These are phyloP conservation scores for Takifugu bimaculatus DNA, from an alignment of 2,113 vertebrate species.

Conservation along the genomic window DNA sequence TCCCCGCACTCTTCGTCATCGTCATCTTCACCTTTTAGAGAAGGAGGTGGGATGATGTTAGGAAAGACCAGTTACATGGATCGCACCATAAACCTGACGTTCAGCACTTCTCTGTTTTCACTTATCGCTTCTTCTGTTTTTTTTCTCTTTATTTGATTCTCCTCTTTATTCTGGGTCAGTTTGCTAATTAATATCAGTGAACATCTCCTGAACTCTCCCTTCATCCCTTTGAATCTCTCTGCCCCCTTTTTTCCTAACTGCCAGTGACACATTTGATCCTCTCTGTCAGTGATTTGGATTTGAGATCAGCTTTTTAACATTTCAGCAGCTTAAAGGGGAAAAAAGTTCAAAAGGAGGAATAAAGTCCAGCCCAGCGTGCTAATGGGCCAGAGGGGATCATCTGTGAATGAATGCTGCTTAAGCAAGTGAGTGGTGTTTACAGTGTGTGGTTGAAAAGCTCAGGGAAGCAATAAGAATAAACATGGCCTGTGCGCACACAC, in stretches of 20 bases:
- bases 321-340: no score
- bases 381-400: no score
- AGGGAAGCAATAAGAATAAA: not conserved
- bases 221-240: conserved; percentile 19
- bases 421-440: no score
- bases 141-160: not conserved
- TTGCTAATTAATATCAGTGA: conserved; percentile 29
- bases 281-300: no score
- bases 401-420: no score
- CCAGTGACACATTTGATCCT: not conserved
- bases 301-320: no score
- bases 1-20: conserved; percentile 97
- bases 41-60: not conserved
- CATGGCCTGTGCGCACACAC: not conserved
- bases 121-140: not conserved
- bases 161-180: conserved; percentile 16
- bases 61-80: not conserved
- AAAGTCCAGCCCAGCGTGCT: no score
- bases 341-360: no score
- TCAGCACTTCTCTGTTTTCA: no score
- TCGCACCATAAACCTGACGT: no score
- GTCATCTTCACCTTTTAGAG: conserved; percentile 79
- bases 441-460: not conserved
- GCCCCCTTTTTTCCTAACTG: conserved; percentile 22
- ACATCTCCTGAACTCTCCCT: conserved; percentile 6